phyloP scores from a whole-genome alignment of 2,888 invertebrate genomes.

The Eumerus sabulonum region DNA sequence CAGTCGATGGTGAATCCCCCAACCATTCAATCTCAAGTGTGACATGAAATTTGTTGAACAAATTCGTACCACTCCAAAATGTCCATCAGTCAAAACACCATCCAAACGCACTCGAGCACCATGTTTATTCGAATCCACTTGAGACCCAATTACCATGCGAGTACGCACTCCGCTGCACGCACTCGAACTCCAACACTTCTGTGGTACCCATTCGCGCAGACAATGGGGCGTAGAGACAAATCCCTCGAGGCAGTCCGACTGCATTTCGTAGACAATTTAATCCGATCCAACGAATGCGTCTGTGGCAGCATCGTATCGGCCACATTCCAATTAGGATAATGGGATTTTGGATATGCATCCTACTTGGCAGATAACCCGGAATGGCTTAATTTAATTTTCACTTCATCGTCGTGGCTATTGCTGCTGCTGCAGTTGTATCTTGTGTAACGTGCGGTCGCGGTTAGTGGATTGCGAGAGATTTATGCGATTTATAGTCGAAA shows the following conservation, averaged over 20 bases:
- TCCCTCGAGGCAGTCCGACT: slow-evolving; percentile 35
- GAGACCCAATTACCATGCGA: slow-evolving; percentile 43
- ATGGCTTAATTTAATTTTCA: slow-evolving; percentile 68
- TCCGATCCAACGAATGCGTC: slow-evolving; percentile 24
- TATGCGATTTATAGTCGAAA: slow-evolving; percentile 6
- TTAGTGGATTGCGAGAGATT: slow-evolving; percentile 36
- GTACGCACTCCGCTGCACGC: slow-evolving; percentile 31
- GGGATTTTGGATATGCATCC: slow-evolving; percentile 63
- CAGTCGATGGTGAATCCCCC: background rate
- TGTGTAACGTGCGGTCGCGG: slow-evolving; percentile 1
- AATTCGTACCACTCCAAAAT: slow-evolving; percentile 13
- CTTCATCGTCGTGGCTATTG: slow-evolving; percentile 46
- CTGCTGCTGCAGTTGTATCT: background rate
- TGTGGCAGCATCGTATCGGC: slow-evolving; percentile 32
- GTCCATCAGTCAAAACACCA: too few species aligned
- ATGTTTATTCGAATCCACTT: slow-evolving; percentile 61
- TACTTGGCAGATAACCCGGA: slow-evolving; percentile 51
- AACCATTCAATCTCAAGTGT: slow-evolving; percentile 33
- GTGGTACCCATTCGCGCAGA: background rate
- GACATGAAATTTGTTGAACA: slow-evolving; percentile 29
- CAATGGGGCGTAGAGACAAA: slow-evolving; percentile 3
- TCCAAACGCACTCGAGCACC: slow-evolving; percentile 29
- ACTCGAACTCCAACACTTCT: too few species aligned
- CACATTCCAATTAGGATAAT: slow-evolving; percentile 67
- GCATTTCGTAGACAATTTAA: slow-evolving; percentile 47